These are phyloP conservation scores for Hafferia zeledoni DNA, from an alignment of 2,797 vertebrate species.

Conservation along the genomic window DNA sequence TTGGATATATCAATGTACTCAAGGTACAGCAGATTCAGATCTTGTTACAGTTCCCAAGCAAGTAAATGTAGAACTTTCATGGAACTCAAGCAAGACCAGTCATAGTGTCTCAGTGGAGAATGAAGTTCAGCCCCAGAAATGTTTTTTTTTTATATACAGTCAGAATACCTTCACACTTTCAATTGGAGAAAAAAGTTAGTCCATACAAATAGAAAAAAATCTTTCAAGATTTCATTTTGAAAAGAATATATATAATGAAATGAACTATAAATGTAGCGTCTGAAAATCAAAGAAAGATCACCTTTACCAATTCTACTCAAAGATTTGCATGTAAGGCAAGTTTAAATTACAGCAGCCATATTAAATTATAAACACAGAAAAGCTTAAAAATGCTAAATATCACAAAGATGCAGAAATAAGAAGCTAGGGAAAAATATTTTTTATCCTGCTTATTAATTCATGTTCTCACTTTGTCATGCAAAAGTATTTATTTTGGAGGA, in stretches of 20 bases:
- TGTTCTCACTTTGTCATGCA: background rate
- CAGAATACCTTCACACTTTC: background rate
- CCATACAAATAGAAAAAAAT: background rate
- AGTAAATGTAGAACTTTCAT: background rate
- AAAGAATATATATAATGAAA: background rate
- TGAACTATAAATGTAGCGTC: background rate
- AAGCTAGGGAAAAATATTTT: background rate
- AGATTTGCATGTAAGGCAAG: background rate
- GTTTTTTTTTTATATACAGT: background rate
- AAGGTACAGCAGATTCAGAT: background rate
- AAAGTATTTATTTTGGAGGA: background rate
- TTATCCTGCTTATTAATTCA: background rate
- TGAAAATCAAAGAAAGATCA: background rate
- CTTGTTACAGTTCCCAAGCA: background rate
- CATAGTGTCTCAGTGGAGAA: background rate
- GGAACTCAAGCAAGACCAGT: background rate
- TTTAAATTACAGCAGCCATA: background rate
- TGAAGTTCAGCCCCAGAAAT: background rate
- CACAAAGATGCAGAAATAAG: background rate
- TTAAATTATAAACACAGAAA: background rate
- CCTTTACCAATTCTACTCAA: background rate
- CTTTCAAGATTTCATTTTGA: background rate
- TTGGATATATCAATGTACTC: background rate
- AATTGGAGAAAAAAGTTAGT: background rate
- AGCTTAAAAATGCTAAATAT: background rate